Evolutionary conservation across 1,140 invertebrate genomes (phyloP).

Genomic region (Anthonomus grandis): DNA sequence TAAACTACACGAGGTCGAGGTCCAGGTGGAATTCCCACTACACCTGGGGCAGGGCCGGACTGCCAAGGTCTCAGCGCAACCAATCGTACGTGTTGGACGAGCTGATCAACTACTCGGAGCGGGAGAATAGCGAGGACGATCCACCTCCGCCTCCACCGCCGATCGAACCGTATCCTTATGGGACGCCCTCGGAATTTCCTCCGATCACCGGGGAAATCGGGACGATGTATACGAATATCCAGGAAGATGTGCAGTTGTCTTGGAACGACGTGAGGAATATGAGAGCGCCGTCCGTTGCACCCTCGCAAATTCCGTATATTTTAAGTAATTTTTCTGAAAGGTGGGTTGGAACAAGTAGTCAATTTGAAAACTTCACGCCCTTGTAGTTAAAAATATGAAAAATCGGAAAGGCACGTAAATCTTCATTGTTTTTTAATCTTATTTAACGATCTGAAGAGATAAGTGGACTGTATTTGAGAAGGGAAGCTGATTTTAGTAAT

Average conservation of each 20-base stretch:
- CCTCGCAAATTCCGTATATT: slow-evolving; percentile 40
- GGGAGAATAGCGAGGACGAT: slow-evolving; percentile 37
- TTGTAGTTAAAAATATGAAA: background rate
- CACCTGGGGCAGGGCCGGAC: slow-evolving; percentile 13
- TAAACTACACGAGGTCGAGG: slow-evolving; percentile 30
- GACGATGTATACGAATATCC: slow-evolving; percentile 44
- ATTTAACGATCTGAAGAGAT: no score
- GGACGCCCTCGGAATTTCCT: slow-evolving; percentile 35
- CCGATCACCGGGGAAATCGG: slow-evolving; percentile 22
- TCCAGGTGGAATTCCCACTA: slow-evolving; percentile 22
- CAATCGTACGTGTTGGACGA: slow-evolving; percentile 38
- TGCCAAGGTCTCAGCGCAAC: background rate
- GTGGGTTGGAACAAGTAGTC: background rate
- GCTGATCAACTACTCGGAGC: slow-evolving; percentile 45
- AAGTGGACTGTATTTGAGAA: no score
- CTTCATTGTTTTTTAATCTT: no score
- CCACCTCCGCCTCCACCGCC: slow-evolving; percentile 6
- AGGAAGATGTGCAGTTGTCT: slow-evolving; percentile 43
- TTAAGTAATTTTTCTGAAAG: slow-evolving; percentile 43
- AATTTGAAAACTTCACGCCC: background rate
- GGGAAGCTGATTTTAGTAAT: no score
- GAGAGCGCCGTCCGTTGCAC: slow-evolving; percentile 27
- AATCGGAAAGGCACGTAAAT: no score
- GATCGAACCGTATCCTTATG: slow-evolving; percentile 28
- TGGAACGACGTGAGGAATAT: slow-evolving; percentile 42